Conservation (phyloP, 2,797 vertebrate genomes). For the Sebastes nivosus region DNA sequence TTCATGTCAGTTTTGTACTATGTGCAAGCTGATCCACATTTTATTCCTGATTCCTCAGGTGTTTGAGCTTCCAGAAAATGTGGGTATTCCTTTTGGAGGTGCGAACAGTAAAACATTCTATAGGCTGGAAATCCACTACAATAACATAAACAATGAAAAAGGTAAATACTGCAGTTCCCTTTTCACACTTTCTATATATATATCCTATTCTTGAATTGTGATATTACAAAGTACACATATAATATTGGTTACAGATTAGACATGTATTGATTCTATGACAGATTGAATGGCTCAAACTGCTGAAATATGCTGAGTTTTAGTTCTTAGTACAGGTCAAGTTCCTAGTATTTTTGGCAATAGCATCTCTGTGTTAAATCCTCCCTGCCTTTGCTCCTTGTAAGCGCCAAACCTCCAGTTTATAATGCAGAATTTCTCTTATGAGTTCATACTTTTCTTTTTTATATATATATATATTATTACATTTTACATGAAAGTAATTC, state of each 20-base stretch:
- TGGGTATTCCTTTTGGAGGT: slow-evolving; percentile 74
- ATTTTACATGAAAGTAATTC: no score
- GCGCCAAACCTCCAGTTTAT: background rate
- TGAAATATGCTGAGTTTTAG: no score
- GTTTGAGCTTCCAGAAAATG: slow-evolving; percentile 68
- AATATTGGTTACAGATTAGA: background rate
- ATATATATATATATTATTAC: no score
- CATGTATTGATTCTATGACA: background rate
- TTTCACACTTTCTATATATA: background rate
- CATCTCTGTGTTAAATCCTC: no score
- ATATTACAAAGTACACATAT: background rate
- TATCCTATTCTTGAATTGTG: background rate
- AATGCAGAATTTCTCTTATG: background rate
- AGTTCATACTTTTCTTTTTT: background rate
- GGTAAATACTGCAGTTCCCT: slow-evolving; percentile 51
- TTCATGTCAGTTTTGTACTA: background rate
- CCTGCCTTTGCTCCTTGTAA: no score
- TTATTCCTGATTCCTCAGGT: slow-evolving; percentile 43
- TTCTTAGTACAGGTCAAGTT: no score
- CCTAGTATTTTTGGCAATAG: no score
- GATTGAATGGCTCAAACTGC: background rate
- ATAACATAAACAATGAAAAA: slow-evolving; percentile 57
- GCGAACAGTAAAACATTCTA: slow-evolving; percentile 36
- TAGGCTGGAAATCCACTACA: slow-evolving; percentile 80
- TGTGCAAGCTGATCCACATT: background rate